These are phyloP conservation scores for Limnephilus rhombicus DNA, from an alignment of 2,888 invertebrate genomes.

Conservation along the genomic window DNA sequence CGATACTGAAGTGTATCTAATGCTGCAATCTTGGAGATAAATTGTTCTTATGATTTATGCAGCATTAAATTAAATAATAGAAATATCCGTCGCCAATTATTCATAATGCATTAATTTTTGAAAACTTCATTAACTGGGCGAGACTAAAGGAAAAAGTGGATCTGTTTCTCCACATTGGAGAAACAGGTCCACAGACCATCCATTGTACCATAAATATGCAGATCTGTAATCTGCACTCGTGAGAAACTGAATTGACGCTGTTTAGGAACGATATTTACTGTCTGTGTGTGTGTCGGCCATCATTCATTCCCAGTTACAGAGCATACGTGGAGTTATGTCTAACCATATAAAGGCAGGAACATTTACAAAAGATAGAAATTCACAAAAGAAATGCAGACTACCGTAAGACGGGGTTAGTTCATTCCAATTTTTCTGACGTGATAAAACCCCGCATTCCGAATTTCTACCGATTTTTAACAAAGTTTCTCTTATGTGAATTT, in stretches of 20 bases:
- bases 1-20: not conserved
- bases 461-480: too few species aligned
- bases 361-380: not conserved
- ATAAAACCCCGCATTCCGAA: too few species aligned
- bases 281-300: not conserved
- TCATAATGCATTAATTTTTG: not conserved
- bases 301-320: not conserved
- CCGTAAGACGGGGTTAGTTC: not conserved
- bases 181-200: not conserved
- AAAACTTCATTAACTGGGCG: not conserved
- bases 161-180: not conserved
- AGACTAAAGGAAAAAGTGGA: not conserved
- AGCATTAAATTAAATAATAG: not conserved
- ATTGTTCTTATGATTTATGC: not conserved
- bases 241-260: not conserved
- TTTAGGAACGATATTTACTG: not conserved
- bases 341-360: not conserved
- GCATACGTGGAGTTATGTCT: not conserved
- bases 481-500: too few species aligned
- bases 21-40: not conserved
- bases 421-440: not conserved
- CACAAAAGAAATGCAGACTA: not conserved
- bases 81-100: not conserved
- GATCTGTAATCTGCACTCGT: not conserved
- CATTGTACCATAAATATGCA: not conserved